phyloP scores from a whole-genome alignment of 2,797 vertebrate species.

The Setipinna tenuifilis region DNA sequence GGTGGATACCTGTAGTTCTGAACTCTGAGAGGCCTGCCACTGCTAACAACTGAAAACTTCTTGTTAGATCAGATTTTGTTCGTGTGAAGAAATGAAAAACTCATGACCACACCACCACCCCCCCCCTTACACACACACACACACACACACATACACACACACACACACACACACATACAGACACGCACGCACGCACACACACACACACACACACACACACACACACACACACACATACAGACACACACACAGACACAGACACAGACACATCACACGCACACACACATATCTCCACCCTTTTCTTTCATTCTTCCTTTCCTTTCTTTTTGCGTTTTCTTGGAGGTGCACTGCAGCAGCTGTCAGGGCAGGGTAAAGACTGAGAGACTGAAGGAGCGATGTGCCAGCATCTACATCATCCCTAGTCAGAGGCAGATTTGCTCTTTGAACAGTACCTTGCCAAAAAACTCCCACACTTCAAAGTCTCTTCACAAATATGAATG shows the following conservation, averaged over 20 bases:
- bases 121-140: slow-evolving; percentile 13
- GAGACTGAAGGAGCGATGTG: neutral
- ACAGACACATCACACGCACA: too few relatives aligned
- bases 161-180: slow-evolving; percentile 36
- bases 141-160: slow-evolving; percentile 4
- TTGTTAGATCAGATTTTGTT: neutral
- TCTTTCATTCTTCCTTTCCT: neutral
- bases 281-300: neutral
- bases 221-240: slow-evolving; percentile 41
- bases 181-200: slow-evolving; percentile 22
- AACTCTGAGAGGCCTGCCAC: neutral
- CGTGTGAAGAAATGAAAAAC: neutral
- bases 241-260: slow-evolving; percentile 28
- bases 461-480: slow-evolving; percentile 16
- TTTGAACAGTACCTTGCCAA: neutral
- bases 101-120: neutral
- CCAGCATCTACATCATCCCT: slow-evolving; percentile 4
- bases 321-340: neutral
- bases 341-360: slow-evolving; percentile 1
- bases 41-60: neutral
- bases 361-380: neutral
- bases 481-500: neutral
- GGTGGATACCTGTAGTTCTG: neutral
- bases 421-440: neutral
- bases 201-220: slow-evolving; percentile 27